Percentiles rank a stretch among this genome's conserved stretches.
Evolutionary conservation across 2,888 invertebrate genomes (phyloP).

Genomic region (Caenorhabditis sp.): DNA sequence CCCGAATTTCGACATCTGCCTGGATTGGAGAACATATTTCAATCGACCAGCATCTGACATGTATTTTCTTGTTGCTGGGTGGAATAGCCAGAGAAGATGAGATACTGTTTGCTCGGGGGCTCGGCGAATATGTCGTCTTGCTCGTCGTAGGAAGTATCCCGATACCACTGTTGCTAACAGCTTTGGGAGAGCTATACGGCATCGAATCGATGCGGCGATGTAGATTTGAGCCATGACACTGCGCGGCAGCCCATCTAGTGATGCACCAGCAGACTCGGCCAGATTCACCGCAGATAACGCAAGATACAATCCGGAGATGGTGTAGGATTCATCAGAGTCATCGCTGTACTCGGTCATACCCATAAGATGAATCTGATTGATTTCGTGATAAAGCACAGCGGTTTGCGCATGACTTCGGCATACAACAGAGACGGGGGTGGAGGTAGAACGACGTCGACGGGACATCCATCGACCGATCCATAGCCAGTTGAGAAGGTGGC

Average conservation of each 20-base stretch:
- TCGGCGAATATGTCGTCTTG: conserved; percentile 59
- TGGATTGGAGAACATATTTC: conserved; percentile 20
- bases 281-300: conserved; percentile 68
- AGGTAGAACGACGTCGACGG: conserved; percentile 37
- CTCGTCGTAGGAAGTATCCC: conserved; percentile 66
- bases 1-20: conserved; percentile 20
- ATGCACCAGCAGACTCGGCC: conserved; percentile 66
- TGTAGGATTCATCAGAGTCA: conserved; percentile 17
- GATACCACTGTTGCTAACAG: conserved; percentile 54
- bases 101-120: conserved; percentile 47
- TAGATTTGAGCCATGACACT: conserved; percentile 54
- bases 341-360: conserved; percentile 48
- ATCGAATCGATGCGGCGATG: conserved; percentile 45
- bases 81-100: conserved; percentile 61
- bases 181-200: conserved; percentile 56
- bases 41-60: conserved; percentile 43
- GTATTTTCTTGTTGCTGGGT: conserved; percentile 60
- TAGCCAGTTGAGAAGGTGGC: conserved; percentile 65
- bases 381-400: conserved; percentile 68
- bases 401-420: conserved; percentile 68
- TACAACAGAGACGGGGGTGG: conserved; percentile 59
- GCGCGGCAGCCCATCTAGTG: conserved; percentile 49
- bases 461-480: conserved; percentile 68
- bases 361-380: conserved; percentile 64
- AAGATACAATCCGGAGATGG: conserved; percentile 59